Evolutionary conservation across 2,888 invertebrate genomes (phyloP).

Genomic region (Tridacna crocea): DNA sequence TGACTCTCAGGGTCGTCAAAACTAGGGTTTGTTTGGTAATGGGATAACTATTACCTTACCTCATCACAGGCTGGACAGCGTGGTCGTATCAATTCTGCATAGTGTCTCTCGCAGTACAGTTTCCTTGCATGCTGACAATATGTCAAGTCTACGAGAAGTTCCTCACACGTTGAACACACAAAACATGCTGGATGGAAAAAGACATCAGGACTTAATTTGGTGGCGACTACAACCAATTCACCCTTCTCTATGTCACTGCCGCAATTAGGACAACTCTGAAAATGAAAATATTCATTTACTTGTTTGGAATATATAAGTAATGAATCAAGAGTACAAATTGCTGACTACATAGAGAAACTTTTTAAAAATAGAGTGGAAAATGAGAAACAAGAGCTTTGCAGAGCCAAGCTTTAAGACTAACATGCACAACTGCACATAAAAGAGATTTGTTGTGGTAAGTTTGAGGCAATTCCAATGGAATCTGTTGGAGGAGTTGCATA

Average conservation of each 20-base stretch:
- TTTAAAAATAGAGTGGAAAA: too few species aligned
- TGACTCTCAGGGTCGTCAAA: not conserved
- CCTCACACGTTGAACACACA: slow-evolving; percentile 93
- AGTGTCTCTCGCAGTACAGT: slow-evolving; percentile 98
- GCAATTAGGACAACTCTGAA: slow-evolving; percentile 93
- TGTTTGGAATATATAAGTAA: too few species aligned
- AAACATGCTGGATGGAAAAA: slow-evolving; percentile 97
- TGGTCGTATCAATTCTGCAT: slow-evolving; percentile 97
- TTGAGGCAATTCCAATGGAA: too few species aligned
- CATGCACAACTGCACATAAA: too few species aligned
- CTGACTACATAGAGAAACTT: too few species aligned
- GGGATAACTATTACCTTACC: slow-evolving; percentile 88
- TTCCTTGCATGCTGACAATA: slow-evolving; percentile 95
- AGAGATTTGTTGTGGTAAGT: too few species aligned
- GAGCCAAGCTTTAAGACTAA: too few species aligned
- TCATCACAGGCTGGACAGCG: slow-evolving; percentile 99
- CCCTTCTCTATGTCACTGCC: slow-evolving; percentile 91
- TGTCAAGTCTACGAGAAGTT: slow-evolving; percentile 97
- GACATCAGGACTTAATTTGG: slow-evolving; percentile 90
- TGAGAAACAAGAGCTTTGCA: too few species aligned
- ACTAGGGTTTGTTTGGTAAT: not conserved
- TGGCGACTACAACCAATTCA: slow-evolving; percentile 93
- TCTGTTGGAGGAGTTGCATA: too few species aligned
- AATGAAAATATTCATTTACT: slow-evolving; percentile 17
- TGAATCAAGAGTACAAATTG: too few species aligned